Evolutionary conservation across 53 echinoderm and acorn worm species (phyloP), one percentile per base, ranked within the genome.

Genomic region (Hippasteria phrygiana): DNA sequence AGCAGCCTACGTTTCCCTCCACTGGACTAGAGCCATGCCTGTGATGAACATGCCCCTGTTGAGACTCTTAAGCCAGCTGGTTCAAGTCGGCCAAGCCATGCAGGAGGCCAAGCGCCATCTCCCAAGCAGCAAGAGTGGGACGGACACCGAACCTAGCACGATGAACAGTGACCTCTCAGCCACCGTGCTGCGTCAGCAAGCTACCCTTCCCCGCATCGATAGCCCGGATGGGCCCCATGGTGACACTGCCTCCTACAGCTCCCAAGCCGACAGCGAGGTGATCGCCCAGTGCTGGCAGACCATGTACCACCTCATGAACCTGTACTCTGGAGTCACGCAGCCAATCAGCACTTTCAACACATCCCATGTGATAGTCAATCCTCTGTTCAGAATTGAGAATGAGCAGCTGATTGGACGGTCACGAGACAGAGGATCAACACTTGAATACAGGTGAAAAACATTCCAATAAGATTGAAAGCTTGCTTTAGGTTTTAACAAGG

Each of bases 261-360:
- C 84, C 11, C 69, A 84, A 13, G 84, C 84, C 16, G 93, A 94
- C 35, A 96, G 96, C 28, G 99, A 99, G 74, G 93, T 78, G 29
- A 88, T 96, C 4, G 96, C 99, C 40, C 87, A 91, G 53, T 99
- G 99, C 87, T 99, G 99, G 99, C 99, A 99, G 93, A 99, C 99
- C 59, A 99, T 99, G 99, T 99, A 96, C 83, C 99, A 99, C 65
- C 87, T 99, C 67, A 92, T 96, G 73, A 94, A 99, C 42, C 90
- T 99, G 18, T 99, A 99, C 85, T 94, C 93, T 0, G 91, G 89
- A 1, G 93, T 93, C 16, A 78, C 92, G 18, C 92, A 94, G 47
- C 94, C 94, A 7, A 90, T 94, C 50, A 94, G 32, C 71, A 69
- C 32, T 24, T 73, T 94, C 11, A 91, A 91, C 72, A 91, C 94